Conservation (phyloP, 2,797 vertebrate genomes). For the Rhyacichthys aspro region DNA sequence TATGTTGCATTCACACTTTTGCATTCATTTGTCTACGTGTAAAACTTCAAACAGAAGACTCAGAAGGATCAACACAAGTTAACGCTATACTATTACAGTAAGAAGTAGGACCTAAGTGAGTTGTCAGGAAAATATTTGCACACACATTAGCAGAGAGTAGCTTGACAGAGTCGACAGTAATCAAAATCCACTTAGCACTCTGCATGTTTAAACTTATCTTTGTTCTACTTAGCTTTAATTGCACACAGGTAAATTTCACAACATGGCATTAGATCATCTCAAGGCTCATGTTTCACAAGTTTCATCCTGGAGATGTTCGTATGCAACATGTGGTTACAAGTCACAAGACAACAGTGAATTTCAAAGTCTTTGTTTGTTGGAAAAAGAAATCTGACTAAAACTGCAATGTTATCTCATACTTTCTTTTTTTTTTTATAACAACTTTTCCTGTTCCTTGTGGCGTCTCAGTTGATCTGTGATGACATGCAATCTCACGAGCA, state of each 20-base stretch:
- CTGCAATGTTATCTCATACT: too few relatives aligned
- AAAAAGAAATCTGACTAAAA: too few relatives aligned
- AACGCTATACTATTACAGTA: neutral
- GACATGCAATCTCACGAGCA: slow-evolving; percentile 18
- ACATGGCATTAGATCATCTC: slow-evolving; percentile 15
- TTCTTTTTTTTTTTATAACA: neutral
- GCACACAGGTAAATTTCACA: slow-evolving; percentile 13
- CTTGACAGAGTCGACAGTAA: slow-evolving; percentile 1
- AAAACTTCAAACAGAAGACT: neutral
- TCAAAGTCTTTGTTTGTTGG: too few relatives aligned
- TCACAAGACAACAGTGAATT: slow-evolving; percentile 7
- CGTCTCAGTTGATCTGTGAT: slow-evolving; percentile 16
- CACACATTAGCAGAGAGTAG: slow-evolving; percentile 6
- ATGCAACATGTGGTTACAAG: slow-evolving; percentile 38
- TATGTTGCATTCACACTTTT: too few relatives aligned
- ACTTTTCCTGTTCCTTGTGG: neutral
- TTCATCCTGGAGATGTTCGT: slow-evolving; percentile 23
- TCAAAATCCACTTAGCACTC: slow-evolving; percentile 1
- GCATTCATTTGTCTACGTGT: too few relatives aligned
- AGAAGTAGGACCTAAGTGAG: slow-evolving; percentile 11
- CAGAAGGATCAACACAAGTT: slow-evolving; percentile 13
- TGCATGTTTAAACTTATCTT: slow-evolving; percentile 23
- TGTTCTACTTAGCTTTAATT: slow-evolving; percentile 9
- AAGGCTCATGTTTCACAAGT: slow-evolving; percentile 8
- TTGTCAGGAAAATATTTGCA: slow-evolving; percentile 18